Percentiles rank a stretch among this genome's conserved stretches.
Evolutionary conservation across 30 jellyfish, hydroid and myxozoan genomes (phyloP).

Genomic region (Chrysaora quinquecirrha): DNA sequence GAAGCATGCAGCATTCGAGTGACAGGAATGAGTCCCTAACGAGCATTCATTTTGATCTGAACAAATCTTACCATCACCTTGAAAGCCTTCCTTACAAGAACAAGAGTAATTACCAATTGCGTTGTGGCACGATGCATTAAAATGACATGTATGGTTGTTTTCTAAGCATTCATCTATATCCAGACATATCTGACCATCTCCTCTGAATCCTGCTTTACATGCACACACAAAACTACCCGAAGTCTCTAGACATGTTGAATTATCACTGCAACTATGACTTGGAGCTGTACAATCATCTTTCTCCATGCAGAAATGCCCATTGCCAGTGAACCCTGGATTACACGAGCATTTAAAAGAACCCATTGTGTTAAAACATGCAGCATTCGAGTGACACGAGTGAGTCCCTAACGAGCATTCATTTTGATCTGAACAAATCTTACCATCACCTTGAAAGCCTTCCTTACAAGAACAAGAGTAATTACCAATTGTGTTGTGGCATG

Average conservation of each 20-base stretch:
- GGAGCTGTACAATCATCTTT: constrained; percentile 7
- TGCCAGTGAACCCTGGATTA: constrained; percentile 39
- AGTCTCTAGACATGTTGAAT: constrained; percentile 15
- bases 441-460: neutral
- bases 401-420: constrained; percentile 49
- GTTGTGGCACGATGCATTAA: neutral
- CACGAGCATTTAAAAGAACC: constrained; percentile 32
- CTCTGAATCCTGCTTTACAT: no score
- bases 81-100: neutral
- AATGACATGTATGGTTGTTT: neutral
- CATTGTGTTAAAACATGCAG: constrained; percentile 36
- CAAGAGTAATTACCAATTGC: neutral
- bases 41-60: neutral
- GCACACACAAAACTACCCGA: constrained; percentile 10
- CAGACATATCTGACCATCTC: neutral
- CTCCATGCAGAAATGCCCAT: constrained; percentile 63
- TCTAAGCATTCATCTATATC: neutral
- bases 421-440: constrained; percentile 14
- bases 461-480: neutral
- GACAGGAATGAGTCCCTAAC: neutral
- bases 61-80: constrained; percentile 6
- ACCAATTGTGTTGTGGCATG: neutral
- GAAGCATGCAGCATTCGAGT: neutral
- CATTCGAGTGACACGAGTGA: constrained; percentile 50
- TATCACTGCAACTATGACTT: neutral